Conservation (phyloP, 2,888 invertebrate genomes). For the Morinoia aosen region DNA sequence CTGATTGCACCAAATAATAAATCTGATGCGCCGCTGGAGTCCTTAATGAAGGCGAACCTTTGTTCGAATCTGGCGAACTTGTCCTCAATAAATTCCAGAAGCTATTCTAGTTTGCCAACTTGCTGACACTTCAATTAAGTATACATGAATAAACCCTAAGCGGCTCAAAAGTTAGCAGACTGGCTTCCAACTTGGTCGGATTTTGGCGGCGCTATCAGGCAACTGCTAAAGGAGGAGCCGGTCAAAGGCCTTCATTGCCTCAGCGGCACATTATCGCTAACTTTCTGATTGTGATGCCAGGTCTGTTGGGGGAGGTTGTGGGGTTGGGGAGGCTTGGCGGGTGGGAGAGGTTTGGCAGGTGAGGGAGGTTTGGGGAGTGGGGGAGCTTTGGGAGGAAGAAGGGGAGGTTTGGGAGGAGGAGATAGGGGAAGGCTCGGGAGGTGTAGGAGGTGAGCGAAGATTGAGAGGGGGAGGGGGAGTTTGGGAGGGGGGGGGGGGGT, state of each 20-base stretch:
- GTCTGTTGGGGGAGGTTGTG: not conserved
- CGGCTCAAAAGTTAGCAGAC: constrained; percentile 17
- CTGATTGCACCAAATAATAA: not conserved
- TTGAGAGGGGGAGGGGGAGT: no score
- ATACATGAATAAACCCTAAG: constrained; percentile 17
- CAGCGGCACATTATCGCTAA: constrained; percentile 42
- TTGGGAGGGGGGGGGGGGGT: no score
- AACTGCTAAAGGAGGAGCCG: constrained; percentile 14
- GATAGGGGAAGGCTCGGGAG: no score
- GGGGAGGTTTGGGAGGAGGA: no score
- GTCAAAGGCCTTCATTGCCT: not conserved
- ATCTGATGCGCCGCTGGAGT: not conserved
- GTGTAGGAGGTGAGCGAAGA: no score
- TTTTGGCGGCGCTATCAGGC: constrained; percentile 17
- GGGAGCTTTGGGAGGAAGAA: no score
- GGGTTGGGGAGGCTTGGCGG: no score
- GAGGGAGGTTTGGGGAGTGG: no score
- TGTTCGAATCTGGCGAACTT: not conserved
- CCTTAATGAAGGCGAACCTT: not conserved
- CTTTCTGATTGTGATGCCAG: constrained; percentile 45
- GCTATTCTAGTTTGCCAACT: constrained; percentile 10
- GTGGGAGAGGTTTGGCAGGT: no score
- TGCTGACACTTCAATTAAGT: constrained; percentile 17
- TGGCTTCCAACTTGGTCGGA: not conserved
- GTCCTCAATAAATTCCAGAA: constrained; percentile 12